Conservation (phyloP, 2,797 vertebrate species). For the Molossus alvarezi region DNA sequence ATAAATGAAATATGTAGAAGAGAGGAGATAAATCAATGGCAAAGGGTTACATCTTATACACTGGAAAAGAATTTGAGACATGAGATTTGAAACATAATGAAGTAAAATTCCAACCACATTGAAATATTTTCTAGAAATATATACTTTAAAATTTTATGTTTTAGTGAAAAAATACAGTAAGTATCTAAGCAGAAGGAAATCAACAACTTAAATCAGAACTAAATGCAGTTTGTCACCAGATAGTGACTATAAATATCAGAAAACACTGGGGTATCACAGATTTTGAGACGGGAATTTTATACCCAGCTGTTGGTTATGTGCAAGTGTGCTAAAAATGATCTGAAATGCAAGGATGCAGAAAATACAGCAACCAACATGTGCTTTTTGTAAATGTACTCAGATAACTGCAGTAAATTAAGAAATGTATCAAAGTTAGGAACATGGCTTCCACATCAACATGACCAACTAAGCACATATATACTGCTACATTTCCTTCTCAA, state of each 20-base stretch:
- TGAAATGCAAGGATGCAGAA: neutral
- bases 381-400: neutral
- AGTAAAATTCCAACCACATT: neutral
- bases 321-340: conserved; percentile 42
- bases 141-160: neutral
- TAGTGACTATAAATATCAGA: conserved; percentile 4
- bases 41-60: neutral
- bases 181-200: neutral
- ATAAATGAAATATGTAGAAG: neutral
- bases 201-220: neutral
- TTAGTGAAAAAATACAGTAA: neutral
- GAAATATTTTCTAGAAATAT: neutral
- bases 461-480: neutral
- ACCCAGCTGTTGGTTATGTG: conserved; percentile 74
- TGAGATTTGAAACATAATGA: neutral
- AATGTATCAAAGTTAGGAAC: conserved; percentile 9
- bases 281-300: conserved; percentile 78
- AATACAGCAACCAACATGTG: neutral
- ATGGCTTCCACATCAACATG: neutral
- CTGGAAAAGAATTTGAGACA: neutral
- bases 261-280: neutral
- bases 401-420: neutral
- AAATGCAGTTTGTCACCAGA: neutral
- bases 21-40: neutral
- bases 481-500: neutral